Evolutionary conservation across 2,113 vertebrate species (phyloP).

Genomic region (Sinocyclocheilus anophthalmus): DNA sequence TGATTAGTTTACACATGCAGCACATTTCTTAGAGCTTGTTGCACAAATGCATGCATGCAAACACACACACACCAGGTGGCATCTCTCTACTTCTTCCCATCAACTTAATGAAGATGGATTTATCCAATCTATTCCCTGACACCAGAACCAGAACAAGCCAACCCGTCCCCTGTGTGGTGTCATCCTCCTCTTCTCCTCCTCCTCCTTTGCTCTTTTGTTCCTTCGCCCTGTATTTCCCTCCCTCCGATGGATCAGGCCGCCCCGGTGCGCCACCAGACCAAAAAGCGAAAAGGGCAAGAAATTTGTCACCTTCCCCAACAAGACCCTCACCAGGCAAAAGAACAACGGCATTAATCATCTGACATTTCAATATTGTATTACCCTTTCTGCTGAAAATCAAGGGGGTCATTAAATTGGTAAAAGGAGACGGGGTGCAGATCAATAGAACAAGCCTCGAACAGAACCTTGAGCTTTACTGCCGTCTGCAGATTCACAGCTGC

Average conservation of each 20-base stretch:
- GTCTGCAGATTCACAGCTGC: slow-evolving; percentile 66
- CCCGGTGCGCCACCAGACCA: background rate
- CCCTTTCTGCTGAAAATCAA: slow-evolving; percentile 78
- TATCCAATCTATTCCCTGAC: slow-evolving; percentile 79
- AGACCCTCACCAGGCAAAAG: slow-evolving; percentile 66
- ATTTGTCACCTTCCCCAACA: slow-evolving; percentile 76
- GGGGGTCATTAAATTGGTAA: slow-evolving; percentile 78
- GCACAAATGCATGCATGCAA: slow-evolving; percentile 13
- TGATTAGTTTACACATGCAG: background rate
- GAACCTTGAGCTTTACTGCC: slow-evolving; percentile 66
- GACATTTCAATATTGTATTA: slow-evolving; percentile 86
- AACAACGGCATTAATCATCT: slow-evolving; percentile 80
- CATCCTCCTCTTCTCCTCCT: slow-evolving; percentile 64
- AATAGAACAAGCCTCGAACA: slow-evolving; percentile 76
- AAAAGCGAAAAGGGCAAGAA: slow-evolving; percentile 73
- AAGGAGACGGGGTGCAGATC: slow-evolving; percentile 72
- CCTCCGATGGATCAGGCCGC: background rate
- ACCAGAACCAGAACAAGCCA: slow-evolving; percentile 68
- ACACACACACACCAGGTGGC: background rate
- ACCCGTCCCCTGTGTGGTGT: slow-evolving; percentile 69
- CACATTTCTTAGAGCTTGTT: background rate
- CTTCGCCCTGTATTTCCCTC: background rate
- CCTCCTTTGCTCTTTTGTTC: slow-evolving; percentile 47
- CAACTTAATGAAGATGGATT: slow-evolving; percentile 85
- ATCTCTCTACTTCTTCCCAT: slow-evolving; percentile 53